These are phyloP conservation scores for Idaea dimidiata DNA, from an alignment of 2,888 invertebrate genomes.

Conservation along the genomic window DNA sequence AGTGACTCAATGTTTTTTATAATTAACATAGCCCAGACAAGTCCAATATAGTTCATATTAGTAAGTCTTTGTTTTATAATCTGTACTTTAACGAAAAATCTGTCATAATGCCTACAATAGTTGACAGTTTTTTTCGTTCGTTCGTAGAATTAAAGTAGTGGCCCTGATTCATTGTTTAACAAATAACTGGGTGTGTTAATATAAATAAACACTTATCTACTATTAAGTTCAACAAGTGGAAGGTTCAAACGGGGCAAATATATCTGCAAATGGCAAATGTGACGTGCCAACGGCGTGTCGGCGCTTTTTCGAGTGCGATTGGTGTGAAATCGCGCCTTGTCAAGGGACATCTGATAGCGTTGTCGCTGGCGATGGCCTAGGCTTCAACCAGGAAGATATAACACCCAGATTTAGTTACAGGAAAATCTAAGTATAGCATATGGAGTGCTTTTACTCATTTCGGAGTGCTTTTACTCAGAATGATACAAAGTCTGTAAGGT, in stretches of 20 bases:
- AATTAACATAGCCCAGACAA: background rate
- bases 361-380: conserved; percentile 32
- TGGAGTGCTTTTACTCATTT: conserved; percentile 17
- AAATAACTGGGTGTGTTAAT: background rate
- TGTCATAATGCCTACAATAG: too few relatives aligned
- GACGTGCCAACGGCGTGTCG: conserved; percentile 38
- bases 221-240: conserved; percentile 74
- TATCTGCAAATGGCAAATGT: conserved; percentile 28
- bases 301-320: conserved; percentile 58
- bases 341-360: conserved; percentile 53
- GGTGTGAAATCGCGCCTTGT: conserved; percentile 62
- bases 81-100: too few relatives aligned
- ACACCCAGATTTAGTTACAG: conserved; percentile 35
- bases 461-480: background rate
- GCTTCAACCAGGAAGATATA: conserved; percentile 53
- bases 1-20: background rate
- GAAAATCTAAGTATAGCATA: conserved; percentile 32
- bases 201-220: conserved; percentile 55
- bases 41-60: too few relatives aligned
- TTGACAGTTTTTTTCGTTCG: too few relatives aligned
- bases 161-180: background rate
- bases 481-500: background rate
- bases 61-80: too few relatives aligned
- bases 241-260: conserved; percentile 71
- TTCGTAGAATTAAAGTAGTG: too few relatives aligned